Base-by-base conservation (phyloP, 2,113 vertebrate genomes). In the Trematomus loennbergii region DNA sequence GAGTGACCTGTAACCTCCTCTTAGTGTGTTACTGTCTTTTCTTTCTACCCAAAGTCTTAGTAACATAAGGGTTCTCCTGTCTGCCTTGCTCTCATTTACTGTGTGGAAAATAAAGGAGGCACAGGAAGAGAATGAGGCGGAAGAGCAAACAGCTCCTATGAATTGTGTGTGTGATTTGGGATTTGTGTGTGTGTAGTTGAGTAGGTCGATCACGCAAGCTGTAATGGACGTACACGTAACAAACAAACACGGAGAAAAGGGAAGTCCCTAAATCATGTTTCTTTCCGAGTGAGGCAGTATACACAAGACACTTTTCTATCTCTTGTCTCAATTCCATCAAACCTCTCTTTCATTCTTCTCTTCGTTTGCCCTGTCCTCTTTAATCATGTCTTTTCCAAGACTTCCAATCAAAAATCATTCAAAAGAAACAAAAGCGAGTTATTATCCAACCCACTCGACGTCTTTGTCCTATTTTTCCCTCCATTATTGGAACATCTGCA, bases 51-150 rank as follows among this genome's bases (percentile, higher is more conserved):
- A 17, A 46, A 75, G 75, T 62, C 83, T 66, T 13, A 3, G 55
- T 91, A 85, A 83, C n/a, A 17, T 87, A 92, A 90, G 64, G 49
- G 36, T 84, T 71, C 46, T 73, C 46, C 20, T 57, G 58, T 83
- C 85, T 62, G 58, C 46, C 13, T 64, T 12, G 58, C 82, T 68
- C 81, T 79, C 54, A 75, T 87, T 87, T 83, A 76, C 83, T 62
- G 53, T 36, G 45, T 57, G 72, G 78, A 89, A 78, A 80, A 76
- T 59, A 68, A 78, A 83, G 71, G 70, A 81, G 70, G 59, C 54
- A 11, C 74, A 62, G 79, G 76, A 78, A 85, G 82, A 78, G 71
- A 78, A 85, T 52, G 64, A 84, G 79, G 70, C 81, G 49, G 66
- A 82, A 82, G 70, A 84, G 70, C 73, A 83, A 82, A 84, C 55